Evolutionary conservation across 2,797 vertebrate species (phyloP), one percentile per base, ranked within the genome.

Genomic region (Pangasius djambal): DNA sequence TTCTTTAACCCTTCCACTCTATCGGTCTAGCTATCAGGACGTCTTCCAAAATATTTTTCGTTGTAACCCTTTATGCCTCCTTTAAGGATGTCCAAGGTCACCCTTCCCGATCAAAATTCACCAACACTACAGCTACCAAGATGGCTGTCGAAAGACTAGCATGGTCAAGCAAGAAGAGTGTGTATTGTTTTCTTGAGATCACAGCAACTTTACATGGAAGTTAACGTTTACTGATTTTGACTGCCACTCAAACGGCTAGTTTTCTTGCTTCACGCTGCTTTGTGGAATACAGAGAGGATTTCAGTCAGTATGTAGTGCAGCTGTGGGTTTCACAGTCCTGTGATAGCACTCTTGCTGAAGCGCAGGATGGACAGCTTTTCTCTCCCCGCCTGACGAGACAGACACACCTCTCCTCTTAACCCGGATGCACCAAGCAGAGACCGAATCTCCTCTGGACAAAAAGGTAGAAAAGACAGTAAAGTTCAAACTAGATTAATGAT

Each of bases 371-470:
- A 96, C 59, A 99, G 94, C 28, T 93, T 89, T 89, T 99, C 98
- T 50, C 94, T 96, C 82, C 97, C 96, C 7, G 98, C 97, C 94
- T 96, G 96, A 10, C 97, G 96, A 22, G 95, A 96, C 90, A 97
- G 92, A 84, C 91, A 92, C 0, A 9, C 89, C 69, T 92, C 95
- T 65, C 97, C 97, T 31, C 88, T 94, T 44, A 99, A 93, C 9
- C 97, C 97, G 6, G 10, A 7, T 37, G 93, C 92, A n/a, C 90
- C 93, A 94, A 99, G 93, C 8, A 92, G 89, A 85, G 90, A 31
- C 90, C 97, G 92, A 89, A 99, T 98, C 90, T 98, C 98, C 92
- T 97, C 98, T 99, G 94, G n/a, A 37, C 44, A 10, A 20, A 10
- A 67, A 10, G 25, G 31, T 7, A 0, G 37, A 7, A 2, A 16